phyloP scores from a whole-genome alignment of 2,113 vertebrate genomes.

The Myrmecophaga tridactyla region DNA sequence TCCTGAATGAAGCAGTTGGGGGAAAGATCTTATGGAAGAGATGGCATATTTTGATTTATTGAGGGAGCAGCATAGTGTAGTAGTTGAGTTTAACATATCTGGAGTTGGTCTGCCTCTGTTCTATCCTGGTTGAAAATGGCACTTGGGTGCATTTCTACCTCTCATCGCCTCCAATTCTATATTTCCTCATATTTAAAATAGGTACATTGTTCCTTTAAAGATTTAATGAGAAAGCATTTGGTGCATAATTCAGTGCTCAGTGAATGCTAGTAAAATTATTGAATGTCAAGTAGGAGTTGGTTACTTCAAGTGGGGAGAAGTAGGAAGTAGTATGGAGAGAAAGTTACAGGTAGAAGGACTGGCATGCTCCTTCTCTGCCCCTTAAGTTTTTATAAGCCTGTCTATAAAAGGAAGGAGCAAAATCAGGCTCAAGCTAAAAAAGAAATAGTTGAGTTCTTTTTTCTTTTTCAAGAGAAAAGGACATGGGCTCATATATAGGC shows the following conservation, averaged over 20 bases:
- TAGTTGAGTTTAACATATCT: background rate
- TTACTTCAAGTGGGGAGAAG: background rate
- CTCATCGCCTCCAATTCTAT: background rate
- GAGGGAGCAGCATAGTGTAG: too few relatives aligned
- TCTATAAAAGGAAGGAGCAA: background rate
- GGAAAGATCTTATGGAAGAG: background rate
- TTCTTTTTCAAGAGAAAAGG: background rate
- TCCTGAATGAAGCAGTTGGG: background rate
- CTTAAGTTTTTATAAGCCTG: background rate
- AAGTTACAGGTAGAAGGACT: background rate
- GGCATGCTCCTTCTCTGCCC: background rate
- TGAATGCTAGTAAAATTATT: background rate
- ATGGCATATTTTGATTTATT: background rate
- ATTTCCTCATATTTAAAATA: background rate
- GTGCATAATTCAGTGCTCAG: background rate
- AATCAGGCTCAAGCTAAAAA: background rate
- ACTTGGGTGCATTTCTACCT: background rate
- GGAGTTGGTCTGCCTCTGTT: background rate
- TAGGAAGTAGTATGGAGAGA: background rate
- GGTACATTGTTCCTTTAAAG: background rate
- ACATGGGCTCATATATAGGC: background rate
- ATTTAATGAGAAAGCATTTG: background rate
- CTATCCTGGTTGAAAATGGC: background rate
- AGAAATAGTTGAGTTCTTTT: background rate
- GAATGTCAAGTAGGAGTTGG: background rate